Evolutionary conservation across 1,140 invertebrate species (phyloP).

Genomic region (Caenorhabditis tropicalis): DNA sequence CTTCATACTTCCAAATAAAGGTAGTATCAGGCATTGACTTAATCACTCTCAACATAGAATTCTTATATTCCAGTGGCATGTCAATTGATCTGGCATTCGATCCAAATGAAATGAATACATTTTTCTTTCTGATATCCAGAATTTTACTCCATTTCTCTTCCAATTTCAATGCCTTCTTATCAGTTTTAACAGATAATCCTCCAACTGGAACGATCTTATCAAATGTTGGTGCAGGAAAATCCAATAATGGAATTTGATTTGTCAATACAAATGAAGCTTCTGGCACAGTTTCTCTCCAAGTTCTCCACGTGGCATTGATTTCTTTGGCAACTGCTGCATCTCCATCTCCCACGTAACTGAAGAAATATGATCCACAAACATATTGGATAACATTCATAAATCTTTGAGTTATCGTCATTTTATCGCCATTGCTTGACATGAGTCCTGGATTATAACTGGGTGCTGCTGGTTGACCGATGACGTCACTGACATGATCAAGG

Average conservation of each 20-base stretch:
- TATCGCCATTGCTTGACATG: background rate
- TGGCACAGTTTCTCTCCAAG: constrained; percentile 11
- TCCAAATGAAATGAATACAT: constrained; percentile 63
- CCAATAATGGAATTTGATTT: constrained; percentile 57
- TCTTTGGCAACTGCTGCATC: background rate
- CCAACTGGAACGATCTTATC: constrained; percentile 60
- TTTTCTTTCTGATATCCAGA: constrained; percentile 27
- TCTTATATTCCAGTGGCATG: constrained; percentile 58
- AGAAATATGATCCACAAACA: constrained; percentile 19
- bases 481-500: background rate
- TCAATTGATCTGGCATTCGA: constrained; percentile 54
- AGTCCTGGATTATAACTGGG: constrained; percentile 43
- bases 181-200: constrained; percentile 47
- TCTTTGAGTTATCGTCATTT: background rate
- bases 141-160: constrained; percentile 38
- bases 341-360: background rate
- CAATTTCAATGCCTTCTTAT: constrained; percentile 40
- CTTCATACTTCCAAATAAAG: constrained; percentile 66
- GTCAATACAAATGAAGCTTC: constrained; percentile 46
- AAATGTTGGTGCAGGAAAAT: constrained; percentile 56
- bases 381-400: constrained; percentile 19
- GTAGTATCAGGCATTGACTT: constrained; percentile 55
- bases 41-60: constrained; percentile 34
- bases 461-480: constrained; percentile 18
- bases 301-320: background rate